phyloP scores from a whole-genome alignment of 2,888 invertebrate genomes.

The Onchidella celtica region DNA sequence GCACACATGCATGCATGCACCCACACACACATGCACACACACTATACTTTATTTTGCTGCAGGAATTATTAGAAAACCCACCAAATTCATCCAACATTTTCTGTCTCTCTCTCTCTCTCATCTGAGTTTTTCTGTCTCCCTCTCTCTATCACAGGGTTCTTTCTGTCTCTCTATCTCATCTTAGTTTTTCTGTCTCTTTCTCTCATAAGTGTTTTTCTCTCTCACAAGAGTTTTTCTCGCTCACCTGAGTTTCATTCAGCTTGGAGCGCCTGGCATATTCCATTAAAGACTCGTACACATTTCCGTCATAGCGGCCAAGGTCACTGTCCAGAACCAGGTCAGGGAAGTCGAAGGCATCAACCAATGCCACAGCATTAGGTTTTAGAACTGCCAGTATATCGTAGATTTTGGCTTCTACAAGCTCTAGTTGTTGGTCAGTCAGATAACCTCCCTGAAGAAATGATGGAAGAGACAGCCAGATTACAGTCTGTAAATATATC shows the following conservation, averaged over 20 bases:
- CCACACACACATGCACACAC: too few species aligned
- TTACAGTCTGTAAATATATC: too few species aligned
- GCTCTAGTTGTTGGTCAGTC: constrained; percentile 77
- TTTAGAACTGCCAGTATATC: constrained; percentile 87
- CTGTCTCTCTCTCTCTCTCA: too few species aligned
- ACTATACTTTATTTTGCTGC: too few species aligned
- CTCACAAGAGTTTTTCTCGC: constrained; percentile 5
- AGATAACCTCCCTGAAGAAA: constrained; percentile 85
- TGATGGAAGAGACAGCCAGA: constrained; percentile 65
- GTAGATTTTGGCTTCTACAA: constrained; percentile 87
- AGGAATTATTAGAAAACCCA: too few species aligned
- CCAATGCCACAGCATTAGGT: constrained; percentile 93
- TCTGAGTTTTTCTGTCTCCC: too few species aligned
- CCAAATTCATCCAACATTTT: too few species aligned
- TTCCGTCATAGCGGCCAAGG: constrained; percentile 80
- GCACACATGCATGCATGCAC: too few species aligned
- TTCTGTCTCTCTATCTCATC: too few species aligned
- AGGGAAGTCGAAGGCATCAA: constrained; percentile 91
- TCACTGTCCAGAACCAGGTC: constrained; percentile 79
- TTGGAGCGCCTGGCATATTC: constrained; percentile 80
- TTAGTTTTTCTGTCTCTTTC: too few species aligned
- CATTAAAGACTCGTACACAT: constrained; percentile 80
- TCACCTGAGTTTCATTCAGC: constrained; percentile 79
- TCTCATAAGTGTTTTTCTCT: too few species aligned
- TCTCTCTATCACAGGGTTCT: too few species aligned